A percentile compares a stretch with the other conserved stretches of the same genome.
Conservation (phyloP, 2,888 invertebrate species). For the Maniola hyperantus region DNA sequence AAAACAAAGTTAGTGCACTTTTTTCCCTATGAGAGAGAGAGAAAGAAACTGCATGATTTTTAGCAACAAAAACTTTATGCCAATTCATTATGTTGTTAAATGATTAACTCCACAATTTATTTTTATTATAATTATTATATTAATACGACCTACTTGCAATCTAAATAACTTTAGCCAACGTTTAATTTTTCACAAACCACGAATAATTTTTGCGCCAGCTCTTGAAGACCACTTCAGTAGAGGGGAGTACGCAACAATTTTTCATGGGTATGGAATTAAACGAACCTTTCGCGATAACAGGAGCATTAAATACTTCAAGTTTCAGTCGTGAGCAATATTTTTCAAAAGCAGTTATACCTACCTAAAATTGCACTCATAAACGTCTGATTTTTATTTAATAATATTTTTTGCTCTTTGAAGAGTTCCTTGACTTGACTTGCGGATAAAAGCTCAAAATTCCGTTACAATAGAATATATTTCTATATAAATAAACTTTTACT, state of each 20-base stretch:
- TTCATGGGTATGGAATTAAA: constrained; percentile 14
- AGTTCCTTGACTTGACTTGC: neutral
- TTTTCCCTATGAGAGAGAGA: no score
- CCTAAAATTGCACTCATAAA: neutral
- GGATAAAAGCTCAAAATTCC: no score
- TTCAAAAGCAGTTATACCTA: neutral
- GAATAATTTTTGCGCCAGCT: constrained; percentile 6
- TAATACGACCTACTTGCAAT: neutral
- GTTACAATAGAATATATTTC: no score
- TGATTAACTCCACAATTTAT: no score
- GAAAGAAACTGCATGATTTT: no score
- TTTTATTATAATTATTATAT: neutral
- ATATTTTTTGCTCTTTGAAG: neutral
- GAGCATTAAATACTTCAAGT: constrained; percentile 15
- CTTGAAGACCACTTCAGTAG: constrained; percentile 4
- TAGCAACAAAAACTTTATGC: no score
- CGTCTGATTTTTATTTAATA: neutral
- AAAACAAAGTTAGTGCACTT: no score
- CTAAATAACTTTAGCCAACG: neutral
- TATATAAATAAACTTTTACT: no score
- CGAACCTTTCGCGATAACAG: constrained; percentile 13
- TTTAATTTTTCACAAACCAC: constrained; percentile 6
- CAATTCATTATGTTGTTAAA: no score
- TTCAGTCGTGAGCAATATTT: neutral
- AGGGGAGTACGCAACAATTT: constrained; percentile 9